A percentile compares a stretch with the other conserved stretches of the same genome.
phyloP scores from a whole-genome alignment of 2,797 vertebrate species.

The Peromyscus melanophrys region DNA sequence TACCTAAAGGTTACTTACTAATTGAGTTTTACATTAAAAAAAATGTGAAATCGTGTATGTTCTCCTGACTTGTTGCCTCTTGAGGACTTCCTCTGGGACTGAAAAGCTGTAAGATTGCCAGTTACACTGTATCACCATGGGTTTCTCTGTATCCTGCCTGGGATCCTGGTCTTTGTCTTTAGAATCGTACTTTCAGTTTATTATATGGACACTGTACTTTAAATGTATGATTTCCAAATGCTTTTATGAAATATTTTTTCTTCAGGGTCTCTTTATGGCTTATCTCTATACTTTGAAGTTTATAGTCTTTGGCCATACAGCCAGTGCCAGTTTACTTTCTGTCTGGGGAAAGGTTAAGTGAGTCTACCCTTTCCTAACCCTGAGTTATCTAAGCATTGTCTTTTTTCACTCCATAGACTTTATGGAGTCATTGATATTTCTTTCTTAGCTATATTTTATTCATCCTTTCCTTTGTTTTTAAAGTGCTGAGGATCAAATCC shows the following conservation, averaged over 20 bases:
- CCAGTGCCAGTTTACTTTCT: not conserved
- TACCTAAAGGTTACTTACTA: conserved; percentile 15
- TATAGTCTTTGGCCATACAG: conserved; percentile 1
- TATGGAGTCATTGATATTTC: conserved; percentile 6
- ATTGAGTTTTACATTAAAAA: not conserved
- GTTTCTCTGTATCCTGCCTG: conserved; percentile 26
- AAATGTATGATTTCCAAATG: conserved; percentile 38
- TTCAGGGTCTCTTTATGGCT: not conserved
- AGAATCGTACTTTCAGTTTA: conserved; percentile 44
- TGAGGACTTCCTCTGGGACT: not conserved
- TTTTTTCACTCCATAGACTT: not conserved
- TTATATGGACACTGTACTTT: not conserved
- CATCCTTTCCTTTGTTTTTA: not conserved
- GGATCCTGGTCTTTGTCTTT: not conserved
- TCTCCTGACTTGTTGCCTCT: conserved; percentile 14
- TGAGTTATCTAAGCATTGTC: not conserved
- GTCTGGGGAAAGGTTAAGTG: not conserved
- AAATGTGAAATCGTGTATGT: not conserved
- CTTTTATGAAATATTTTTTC: not conserved
- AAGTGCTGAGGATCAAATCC: not conserved
- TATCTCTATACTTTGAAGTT: conserved; percentile 34
- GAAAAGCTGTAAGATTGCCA: conserved; percentile 7
- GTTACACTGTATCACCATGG: not conserved
- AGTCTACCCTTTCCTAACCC: not conserved
- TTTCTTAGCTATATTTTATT: conserved; percentile 27